These are phyloP conservation scores for Rousettus madagascariensis DNA, from an alignment of 2,797 vertebrate genomes.

Conservation along the genomic window DNA sequence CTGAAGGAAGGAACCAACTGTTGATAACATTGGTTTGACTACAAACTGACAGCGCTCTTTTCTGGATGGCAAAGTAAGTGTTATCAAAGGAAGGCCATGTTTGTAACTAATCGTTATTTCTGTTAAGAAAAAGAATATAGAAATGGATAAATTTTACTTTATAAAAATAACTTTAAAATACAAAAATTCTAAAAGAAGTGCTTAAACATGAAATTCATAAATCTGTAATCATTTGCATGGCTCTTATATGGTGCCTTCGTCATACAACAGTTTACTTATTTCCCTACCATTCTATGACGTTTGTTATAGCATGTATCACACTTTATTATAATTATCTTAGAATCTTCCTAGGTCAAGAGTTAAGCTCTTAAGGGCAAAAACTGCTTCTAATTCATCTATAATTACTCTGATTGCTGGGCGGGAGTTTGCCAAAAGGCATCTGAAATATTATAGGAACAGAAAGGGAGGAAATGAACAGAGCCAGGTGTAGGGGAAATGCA, in stretches of 20 bases:
- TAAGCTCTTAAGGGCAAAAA: neutral
- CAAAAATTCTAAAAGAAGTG: neutral
- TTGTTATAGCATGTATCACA: neutral
- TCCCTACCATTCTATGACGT: neutral
- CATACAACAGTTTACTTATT: neutral
- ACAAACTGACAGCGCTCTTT: slow-evolving; percentile 92
- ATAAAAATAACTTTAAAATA: neutral
- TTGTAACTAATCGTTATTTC: slow-evolving; percentile 89
- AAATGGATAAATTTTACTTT: neutral
- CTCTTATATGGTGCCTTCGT: neutral
- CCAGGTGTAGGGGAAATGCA: too few relatives aligned
- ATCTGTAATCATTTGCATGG: neutral
- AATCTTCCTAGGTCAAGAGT: neutral
- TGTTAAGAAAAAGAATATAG: slow-evolving; percentile 56
- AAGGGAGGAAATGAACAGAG: neutral
- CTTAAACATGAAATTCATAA: neutral
- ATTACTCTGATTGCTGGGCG: neutral
- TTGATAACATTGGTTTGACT: slow-evolving; percentile 90
- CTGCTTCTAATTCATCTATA: neutral
- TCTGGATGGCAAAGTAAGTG: slow-evolving; percentile 91
- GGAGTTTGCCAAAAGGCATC: neutral
- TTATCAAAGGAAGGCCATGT: slow-evolving; percentile 90
- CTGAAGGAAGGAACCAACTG: slow-evolving; percentile 88
- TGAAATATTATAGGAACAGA: neutral
- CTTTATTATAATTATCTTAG: neutral